Percentiles rank a stretch among this genome's conserved stretches.
phyloP scores from a whole-genome alignment of 2,888 invertebrate genomes.

The Eristalis arbustorum region DNA sequence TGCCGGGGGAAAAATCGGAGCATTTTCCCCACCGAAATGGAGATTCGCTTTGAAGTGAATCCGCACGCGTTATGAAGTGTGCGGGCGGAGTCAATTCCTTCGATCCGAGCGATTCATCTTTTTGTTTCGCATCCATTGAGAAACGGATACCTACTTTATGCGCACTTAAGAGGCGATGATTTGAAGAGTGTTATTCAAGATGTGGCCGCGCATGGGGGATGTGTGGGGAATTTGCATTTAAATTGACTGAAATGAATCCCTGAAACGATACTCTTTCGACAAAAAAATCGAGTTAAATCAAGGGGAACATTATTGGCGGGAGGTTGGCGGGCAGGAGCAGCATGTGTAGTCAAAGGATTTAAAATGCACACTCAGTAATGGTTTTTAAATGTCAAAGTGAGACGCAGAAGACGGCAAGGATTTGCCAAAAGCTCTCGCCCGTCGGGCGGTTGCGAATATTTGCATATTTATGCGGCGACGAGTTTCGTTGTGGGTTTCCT shows the following conservation, averaged over 20 bases:
- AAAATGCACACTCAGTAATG: not conserved
- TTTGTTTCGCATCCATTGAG: conserved; percentile 33
- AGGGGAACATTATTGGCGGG: conserved; percentile 8
- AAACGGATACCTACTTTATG: conserved; percentile 45
- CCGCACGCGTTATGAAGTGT: conserved; percentile 6
- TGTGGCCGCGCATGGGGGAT: not conserved
- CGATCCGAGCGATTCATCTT: not conserved
- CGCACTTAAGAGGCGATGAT: conserved; percentile 50
- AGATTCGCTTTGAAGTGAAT: conserved; percentile 54
- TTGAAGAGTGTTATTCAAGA: conserved; percentile 33
- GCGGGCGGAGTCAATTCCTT: not conserved
- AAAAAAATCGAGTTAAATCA: conserved; percentile 11
- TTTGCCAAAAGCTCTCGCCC: not conserved
- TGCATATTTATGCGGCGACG: not conserved
- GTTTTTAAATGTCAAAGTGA: conserved; percentile 6
- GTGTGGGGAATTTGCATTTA: conserved; percentile 46
- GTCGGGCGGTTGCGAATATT: not conserved
- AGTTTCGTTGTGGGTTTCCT: not conserved
- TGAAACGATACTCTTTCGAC: not conserved
- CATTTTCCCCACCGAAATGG: not conserved
- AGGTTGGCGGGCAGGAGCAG: not conserved
- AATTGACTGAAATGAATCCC: conserved; percentile 45
- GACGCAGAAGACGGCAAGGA: not conserved
- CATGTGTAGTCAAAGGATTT: not conserved
- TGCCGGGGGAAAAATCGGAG: not conserved